phyloP scores from a whole-genome alignment of 53 echinoderm and acorn worm genomes.

The Luidia sarsii region DNA sequence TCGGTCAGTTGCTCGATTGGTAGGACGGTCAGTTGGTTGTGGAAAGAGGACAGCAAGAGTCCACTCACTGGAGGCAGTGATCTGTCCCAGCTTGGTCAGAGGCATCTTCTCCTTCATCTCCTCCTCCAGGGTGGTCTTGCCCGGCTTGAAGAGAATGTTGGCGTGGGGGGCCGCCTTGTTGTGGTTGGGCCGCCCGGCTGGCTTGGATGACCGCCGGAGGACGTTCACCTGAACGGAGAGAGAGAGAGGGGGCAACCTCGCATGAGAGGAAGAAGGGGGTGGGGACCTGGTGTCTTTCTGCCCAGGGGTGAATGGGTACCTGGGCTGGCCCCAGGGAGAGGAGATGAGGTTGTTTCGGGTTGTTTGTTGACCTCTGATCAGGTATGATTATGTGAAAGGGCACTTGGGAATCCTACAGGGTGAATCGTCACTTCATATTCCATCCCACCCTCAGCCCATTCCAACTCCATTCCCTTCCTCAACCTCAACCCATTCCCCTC shows the following conservation, averaged over 20 bases:
- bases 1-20: too few relatives aligned
- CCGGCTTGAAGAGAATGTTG: constrained; percentile 45
- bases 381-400: too few relatives aligned
- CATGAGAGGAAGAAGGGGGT: background rate
- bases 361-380: too few relatives aligned
- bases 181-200: constrained; percentile 36
- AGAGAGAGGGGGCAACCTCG: background rate
- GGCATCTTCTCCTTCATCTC: constrained; percentile 64
- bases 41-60: background rate
- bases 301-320: background rate
- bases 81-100: constrained; percentile 57
- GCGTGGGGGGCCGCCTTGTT: constrained; percentile 44
- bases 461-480: too few relatives aligned
- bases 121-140: constrained; percentile 49
- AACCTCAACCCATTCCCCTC: too few relatives aligned
- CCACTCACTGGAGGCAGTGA: constrained; percentile 73
- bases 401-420: too few relatives aligned
- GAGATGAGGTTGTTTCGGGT: background rate
- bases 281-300: background rate
- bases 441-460: too few relatives aligned
- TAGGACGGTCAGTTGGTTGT: too few relatives aligned
- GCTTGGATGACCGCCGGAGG: constrained; percentile 57
- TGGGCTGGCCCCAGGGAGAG: background rate
- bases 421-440: too few relatives aligned
- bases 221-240: constrained; percentile 44